Conservation (phyloP, 2,797 vertebrate genomes). For the Hoplostethus atlanticus region DNA sequence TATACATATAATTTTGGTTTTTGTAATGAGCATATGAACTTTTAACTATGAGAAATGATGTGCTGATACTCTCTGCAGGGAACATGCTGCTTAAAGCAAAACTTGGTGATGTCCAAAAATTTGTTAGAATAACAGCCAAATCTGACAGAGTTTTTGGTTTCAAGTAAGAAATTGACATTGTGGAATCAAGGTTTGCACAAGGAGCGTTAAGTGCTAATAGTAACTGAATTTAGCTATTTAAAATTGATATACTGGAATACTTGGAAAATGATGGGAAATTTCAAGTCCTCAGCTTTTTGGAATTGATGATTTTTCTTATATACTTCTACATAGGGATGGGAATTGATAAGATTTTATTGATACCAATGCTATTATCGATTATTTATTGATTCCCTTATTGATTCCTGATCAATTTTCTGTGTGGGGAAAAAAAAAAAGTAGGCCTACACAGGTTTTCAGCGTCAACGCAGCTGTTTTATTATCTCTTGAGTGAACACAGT, state of each 20-base stretch:
- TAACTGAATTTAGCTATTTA: constrained; percentile 6
- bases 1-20: not conserved
- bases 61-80: constrained; percentile 4
- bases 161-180: constrained; percentile 29
- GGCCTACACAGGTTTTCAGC: too few relatives aligned
- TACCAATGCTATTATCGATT: too few relatives aligned
- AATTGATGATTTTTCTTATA: not conserved
- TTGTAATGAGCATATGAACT: not conserved
- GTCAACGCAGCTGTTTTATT: too few relatives aligned
- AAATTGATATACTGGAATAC: constrained; percentile 19
- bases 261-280: not conserved
- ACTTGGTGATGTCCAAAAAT: constrained; percentile 30
- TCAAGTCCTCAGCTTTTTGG: constrained; percentile 5
- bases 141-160: constrained; percentile 24
- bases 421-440: too few relatives aligned
- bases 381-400: too few relatives aligned
- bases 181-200: not conserved
- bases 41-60: not conserved
- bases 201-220: not conserved
- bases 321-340: not conserved
- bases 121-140: constrained; percentile 11
- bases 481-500: too few relatives aligned
- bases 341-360: too few relatives aligned
- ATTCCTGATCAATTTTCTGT: too few relatives aligned
- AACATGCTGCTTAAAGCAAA: constrained; percentile 30